A percentile compares a stretch with the other conserved stretches of the same genome.
Conservation (phyloP, 2,113 vertebrate genomes). For the Anolis carolinensis region DNA sequence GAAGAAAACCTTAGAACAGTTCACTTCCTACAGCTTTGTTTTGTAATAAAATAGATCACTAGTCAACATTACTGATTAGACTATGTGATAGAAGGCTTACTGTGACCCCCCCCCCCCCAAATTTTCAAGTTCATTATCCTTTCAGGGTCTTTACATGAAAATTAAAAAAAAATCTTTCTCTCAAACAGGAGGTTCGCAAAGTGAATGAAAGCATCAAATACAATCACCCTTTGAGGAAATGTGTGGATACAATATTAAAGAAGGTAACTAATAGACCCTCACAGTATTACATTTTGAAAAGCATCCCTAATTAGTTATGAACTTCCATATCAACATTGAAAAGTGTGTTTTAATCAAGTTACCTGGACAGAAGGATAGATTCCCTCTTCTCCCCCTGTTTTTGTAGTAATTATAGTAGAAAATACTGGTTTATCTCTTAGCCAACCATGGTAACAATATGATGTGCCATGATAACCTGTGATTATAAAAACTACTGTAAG, state of each 20-base stretch:
- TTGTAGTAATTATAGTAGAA: neutral
- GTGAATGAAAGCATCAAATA: conserved; percentile 84
- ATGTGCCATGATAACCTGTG: no score
- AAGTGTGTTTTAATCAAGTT: neutral
- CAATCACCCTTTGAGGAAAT: conserved; percentile 87
- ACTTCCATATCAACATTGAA: neutral
- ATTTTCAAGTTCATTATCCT: neutral
- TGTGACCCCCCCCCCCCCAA: no score
- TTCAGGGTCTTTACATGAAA: neutral
- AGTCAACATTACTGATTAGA: neutral
- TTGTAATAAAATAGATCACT: neutral
- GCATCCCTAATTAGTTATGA: neutral
- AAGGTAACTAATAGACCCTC: conserved; percentile 79
- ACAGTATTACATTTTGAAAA: neutral
- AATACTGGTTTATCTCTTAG: neutral
- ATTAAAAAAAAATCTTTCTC: neutral
- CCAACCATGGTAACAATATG: neutral
- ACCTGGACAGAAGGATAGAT: neutral
- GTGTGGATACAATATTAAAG: conserved; percentile 90
- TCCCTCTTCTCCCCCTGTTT: no score
- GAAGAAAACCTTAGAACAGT: neutral
- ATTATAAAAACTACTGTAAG: neutral
- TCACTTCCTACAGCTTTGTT: neutral
- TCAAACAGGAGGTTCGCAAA: conserved; percentile 84
- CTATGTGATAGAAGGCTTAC: neutral